Percentiles rank a stretch among this genome's conserved stretches.
Conservation (phyloP, 2,797 vertebrate species). For the Tauraco hartlaubi region DNA sequence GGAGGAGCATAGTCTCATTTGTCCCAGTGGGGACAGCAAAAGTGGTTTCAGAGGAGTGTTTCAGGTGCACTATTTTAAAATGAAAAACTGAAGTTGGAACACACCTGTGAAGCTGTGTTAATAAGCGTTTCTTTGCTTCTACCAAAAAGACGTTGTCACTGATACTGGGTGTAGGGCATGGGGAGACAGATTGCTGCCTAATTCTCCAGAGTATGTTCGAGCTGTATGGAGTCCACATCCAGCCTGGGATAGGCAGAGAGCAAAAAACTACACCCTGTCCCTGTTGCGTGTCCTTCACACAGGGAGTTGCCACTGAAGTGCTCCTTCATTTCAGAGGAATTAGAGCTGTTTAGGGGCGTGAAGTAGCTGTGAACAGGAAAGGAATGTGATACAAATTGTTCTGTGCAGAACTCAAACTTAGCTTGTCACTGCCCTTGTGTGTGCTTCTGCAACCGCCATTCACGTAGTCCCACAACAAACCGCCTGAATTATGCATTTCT, state of each 20-base stretch:
- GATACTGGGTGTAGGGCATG: neutral
- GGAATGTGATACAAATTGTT: slow-evolving; percentile 33
- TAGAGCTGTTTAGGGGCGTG: neutral
- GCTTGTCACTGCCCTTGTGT: neutral
- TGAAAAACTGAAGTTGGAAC: neutral
- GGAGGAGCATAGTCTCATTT: neutral
- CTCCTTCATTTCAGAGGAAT: slow-evolving; percentile 8
- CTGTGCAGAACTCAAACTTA: neutral
- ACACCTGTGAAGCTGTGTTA: neutral
- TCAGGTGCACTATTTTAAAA: neutral
- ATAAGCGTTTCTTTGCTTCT: neutral
- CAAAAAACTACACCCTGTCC: neutral
- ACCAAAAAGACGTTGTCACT: neutral
- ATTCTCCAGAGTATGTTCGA: neutral
- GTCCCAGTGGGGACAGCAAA: neutral
- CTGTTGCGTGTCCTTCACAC: neutral
- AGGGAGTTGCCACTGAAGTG: neutral
- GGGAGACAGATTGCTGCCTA: neutral
- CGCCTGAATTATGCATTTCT: neutral
- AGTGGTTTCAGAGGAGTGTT: neutral
- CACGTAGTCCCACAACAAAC: neutral
- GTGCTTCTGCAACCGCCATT: neutral
- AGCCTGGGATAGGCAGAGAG: neutral
- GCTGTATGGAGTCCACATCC: neutral
- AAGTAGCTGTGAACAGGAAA: slow-evolving; percentile 22